These are phyloP conservation scores for Lindbergichthys nudifrons DNA, from an alignment of 2,797 vertebrate genomes.

Conservation along the genomic window DNA sequence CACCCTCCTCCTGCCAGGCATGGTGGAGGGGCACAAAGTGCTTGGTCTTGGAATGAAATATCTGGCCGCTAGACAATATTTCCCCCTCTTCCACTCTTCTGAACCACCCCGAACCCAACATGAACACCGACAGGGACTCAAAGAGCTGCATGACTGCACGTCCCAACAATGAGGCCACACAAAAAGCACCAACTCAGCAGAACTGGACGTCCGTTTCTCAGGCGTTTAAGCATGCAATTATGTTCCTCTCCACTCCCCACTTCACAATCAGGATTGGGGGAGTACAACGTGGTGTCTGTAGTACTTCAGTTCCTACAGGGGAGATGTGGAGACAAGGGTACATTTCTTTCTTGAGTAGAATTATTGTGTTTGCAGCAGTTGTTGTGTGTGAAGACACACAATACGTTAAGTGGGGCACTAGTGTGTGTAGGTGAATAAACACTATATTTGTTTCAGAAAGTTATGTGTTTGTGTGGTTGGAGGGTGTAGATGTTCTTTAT, in stretches of 20 bases:
- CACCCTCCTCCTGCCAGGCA: slow-evolving; percentile 51
- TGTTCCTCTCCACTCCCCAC: slow-evolving; percentile 70
- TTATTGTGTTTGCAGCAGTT: slow-evolving; percentile 40
- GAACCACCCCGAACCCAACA: slow-evolving; percentile 71
- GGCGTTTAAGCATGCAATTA: slow-evolving; percentile 83
- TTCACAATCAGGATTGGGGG: slow-evolving; percentile 68
- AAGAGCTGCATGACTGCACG: slow-evolving; percentile 84
- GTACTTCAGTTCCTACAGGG: slow-evolving; percentile 46
- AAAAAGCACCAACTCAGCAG: slow-evolving; percentile 83
- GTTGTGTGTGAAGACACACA: slow-evolving; percentile 41
- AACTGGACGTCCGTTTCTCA: slow-evolving; percentile 83
- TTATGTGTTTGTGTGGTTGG: background rate
- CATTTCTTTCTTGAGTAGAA: slow-evolving; percentile 45
- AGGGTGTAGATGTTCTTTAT: background rate
- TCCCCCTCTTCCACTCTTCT: slow-evolving; percentile 65
- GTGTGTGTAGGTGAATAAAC: background rate
- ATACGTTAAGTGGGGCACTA: slow-evolving; percentile 14
- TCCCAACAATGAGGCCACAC: slow-evolving; percentile 84
- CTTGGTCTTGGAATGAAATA: slow-evolving; percentile 73
- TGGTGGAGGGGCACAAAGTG: slow-evolving; percentile 61
- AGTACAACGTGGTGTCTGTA: slow-evolving; percentile 67
- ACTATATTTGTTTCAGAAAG: background rate
- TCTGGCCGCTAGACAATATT: slow-evolving; percentile 70
- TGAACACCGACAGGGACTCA: slow-evolving; percentile 71
- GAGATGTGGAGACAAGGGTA: slow-evolving; percentile 47